phyloP scores from a whole-genome alignment of 2,113 vertebrate genomes.

The Pseudorasbora parva region DNA sequence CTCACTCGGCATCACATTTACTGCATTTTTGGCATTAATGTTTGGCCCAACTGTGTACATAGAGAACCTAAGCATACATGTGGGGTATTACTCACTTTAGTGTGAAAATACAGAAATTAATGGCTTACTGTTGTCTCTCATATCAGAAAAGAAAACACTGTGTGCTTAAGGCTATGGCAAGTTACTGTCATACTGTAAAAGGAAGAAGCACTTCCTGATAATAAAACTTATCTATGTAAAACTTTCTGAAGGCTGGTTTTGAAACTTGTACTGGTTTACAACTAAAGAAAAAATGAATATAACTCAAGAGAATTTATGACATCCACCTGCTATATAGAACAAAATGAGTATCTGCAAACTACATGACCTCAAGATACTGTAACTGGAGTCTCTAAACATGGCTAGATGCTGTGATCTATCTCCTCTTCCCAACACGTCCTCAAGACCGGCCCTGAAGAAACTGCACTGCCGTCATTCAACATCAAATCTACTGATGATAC shows the following conservation, averaged over 20 bases:
- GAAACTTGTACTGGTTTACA: constrained; percentile 9
- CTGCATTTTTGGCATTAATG: constrained; percentile 38
- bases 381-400: constrained; percentile 38
- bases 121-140: background rate
- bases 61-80: constrained; percentile 25
- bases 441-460: background rate
- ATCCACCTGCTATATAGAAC: constrained; percentile 12
- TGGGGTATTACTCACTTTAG: constrained; percentile 8
- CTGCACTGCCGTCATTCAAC: background rate
- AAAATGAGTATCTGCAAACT: constrained; percentile 29
- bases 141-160: background rate
- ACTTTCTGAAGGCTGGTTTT: constrained; percentile 21
- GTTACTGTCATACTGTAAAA: constrained; percentile 27
- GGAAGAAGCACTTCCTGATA: constrained; percentile 33
- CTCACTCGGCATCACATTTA: background rate
- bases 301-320: constrained; percentile 22
- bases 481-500: constrained; percentile 48
- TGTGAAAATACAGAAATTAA: constrained; percentile 13
- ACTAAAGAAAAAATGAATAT: background rate
- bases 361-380: constrained; percentile 22
- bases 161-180: constrained; percentile 39
- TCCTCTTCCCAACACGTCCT: background rate
- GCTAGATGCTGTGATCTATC: constrained; percentile 20
- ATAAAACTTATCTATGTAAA: constrained; percentile 40
- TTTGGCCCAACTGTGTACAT: constrained; percentile 33